phyloP scores from a whole-genome alignment of 2,888 invertebrate genomes.

The Habroteleia sp. region DNA sequence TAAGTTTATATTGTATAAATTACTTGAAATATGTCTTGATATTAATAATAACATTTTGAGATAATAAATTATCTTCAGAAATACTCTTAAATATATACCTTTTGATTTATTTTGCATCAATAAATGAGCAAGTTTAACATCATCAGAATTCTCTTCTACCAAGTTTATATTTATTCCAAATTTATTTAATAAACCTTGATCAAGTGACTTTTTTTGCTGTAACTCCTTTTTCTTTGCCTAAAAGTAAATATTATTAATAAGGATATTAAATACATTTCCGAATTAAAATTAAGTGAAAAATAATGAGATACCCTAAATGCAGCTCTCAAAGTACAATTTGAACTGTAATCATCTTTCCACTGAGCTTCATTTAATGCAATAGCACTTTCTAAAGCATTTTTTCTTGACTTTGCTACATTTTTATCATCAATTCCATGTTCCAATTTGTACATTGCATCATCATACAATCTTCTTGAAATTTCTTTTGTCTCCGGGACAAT shows the following conservation, averaged over 20 bases:
- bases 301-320: constrained; percentile 89
- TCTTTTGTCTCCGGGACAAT: constrained; percentile 95
- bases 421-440: constrained; percentile 95
- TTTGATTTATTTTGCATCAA: constrained; percentile 86
- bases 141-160: constrained; percentile 90
- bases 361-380: constrained; percentile 89
- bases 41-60: too few species aligned
- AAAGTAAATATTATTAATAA: constrained; percentile 65
- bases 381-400: constrained; percentile 88
- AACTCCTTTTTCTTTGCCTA: constrained; percentile 89
- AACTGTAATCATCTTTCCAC: constrained; percentile 96
- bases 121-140: constrained; percentile 89
- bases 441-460: constrained; percentile 98
- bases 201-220: constrained; percentile 85
- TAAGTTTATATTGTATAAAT: too few species aligned
- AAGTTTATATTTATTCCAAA: constrained; percentile 89
- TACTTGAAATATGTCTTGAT: too few species aligned
- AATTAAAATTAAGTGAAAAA: too few species aligned
- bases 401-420: constrained; percentile 86
- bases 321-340: constrained; percentile 92
- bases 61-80: too few species aligned
- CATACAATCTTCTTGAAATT: constrained; percentile 92
- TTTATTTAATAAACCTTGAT: constrained; percentile 87
- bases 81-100: too few species aligned
- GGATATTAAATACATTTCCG: too few species aligned